Evolutionary conservation across 2,888 invertebrate genomes (phyloP).

Genomic region (Stenchaetothrips biformis): DNA sequence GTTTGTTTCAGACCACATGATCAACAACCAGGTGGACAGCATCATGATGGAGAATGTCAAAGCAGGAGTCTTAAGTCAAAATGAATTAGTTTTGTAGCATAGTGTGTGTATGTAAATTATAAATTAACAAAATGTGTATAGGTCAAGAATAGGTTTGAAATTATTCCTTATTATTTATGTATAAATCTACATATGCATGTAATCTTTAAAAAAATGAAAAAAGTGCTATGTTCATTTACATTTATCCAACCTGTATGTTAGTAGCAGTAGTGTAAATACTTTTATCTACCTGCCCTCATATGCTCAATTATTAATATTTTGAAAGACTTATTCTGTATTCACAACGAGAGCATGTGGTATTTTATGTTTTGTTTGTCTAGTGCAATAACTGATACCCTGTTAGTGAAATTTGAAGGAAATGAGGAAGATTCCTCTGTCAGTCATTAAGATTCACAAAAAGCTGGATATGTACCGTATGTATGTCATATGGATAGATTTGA

Average conservation of each 20-base stretch:
- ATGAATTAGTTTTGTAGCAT: neutral
- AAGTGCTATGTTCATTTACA: neutral
- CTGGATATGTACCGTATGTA: neutral
- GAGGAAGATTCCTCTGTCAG: neutral
- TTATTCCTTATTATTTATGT: neutral
- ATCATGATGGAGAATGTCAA: neutral
- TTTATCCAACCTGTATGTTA: neutral
- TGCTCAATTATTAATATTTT: slow-evolving; percentile 16
- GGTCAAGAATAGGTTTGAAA: neutral
- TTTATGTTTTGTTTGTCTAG: neutral
- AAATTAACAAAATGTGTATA: neutral
- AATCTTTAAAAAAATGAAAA: neutral
- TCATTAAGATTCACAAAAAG: neutral
- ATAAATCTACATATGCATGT: neutral
- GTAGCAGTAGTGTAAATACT: neutral
- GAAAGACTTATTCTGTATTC: neutral
- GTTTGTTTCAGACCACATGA: neutral
- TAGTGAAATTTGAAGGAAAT: neutral
- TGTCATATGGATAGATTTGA: neutral
- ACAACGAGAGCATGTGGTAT: neutral
- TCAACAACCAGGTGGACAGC: neutral
- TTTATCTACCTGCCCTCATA: neutral
- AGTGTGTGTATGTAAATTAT: neutral
- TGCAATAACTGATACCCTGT: neutral
- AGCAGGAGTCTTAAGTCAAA: neutral